phyloP scores from a whole-genome alignment of 2,797 vertebrate genomes.

The Phylloscopus collybita region DNA sequence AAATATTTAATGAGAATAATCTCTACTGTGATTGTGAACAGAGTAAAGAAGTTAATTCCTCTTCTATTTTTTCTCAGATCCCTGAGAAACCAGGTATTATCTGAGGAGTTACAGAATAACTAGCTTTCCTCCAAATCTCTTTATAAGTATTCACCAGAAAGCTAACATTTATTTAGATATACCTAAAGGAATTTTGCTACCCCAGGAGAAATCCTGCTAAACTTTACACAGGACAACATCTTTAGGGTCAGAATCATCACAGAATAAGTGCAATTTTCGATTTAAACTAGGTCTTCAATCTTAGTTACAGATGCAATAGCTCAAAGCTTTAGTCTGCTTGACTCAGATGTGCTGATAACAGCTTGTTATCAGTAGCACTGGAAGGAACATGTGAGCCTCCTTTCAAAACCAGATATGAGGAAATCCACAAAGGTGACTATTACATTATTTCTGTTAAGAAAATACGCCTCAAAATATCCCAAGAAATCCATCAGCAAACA shows the following conservation, averaged over 20 bases:
- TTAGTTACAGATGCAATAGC: neutral
- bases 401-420: constrained; percentile 32
- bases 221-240: constrained; percentile 30
- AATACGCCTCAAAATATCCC: neutral
- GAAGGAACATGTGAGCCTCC: neutral
- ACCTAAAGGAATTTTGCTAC: constrained; percentile 10
- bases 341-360: constrained; percentile 32
- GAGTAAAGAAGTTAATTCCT: constrained; percentile 42
- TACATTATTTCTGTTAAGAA: constrained; percentile 6
- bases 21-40: constrained; percentile 4
- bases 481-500: neutral
- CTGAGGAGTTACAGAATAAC: constrained; percentile 2
- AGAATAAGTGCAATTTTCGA: neutral
- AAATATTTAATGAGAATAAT: constrained; percentile 61
- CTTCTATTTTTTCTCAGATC: neutral
- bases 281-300: neutral
- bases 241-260: neutral
- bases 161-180: constrained; percentile 41
- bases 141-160: constrained; percentile 6
- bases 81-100: constrained; percentile 30
- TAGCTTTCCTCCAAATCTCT: constrained; percentile 13
- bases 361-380: neutral
- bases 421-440: neutral
- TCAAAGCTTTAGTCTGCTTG: constrained; percentile 1
- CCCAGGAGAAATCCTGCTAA: constrained; percentile 25